Conservation (phyloP, 2,888 invertebrate species). For the Eucriotettix oculatus region DNA sequence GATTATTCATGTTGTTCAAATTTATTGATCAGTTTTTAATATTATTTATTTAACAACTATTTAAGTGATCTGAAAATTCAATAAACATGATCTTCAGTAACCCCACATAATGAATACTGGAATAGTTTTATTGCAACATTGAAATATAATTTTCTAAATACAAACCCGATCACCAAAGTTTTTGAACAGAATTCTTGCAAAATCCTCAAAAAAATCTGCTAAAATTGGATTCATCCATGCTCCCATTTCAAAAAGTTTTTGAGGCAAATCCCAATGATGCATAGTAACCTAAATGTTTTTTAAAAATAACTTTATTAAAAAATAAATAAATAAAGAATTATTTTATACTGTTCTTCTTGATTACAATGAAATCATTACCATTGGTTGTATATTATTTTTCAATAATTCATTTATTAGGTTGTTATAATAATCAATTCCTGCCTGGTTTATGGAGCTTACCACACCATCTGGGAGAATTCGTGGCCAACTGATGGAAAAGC, state of each 20-base stretch:
- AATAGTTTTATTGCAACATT: too few species aligned
- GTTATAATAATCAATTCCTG: slow-evolving; percentile 24
- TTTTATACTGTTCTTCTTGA: too few species aligned
- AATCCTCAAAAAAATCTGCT: slow-evolving; percentile 31
- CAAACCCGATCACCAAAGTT: slow-evolving; percentile 30
- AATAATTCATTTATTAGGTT: slow-evolving; percentile 22
- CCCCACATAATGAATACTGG: too few species aligned
- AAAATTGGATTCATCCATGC: slow-evolving; percentile 26
- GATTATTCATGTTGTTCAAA: too few species aligned
- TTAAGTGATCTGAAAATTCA: too few species aligned
- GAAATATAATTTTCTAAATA: neutral
- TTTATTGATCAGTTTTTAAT: too few species aligned
- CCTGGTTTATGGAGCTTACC: slow-evolving; percentile 7
- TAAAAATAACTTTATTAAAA: too few species aligned
- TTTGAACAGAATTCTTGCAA: slow-evolving; percentile 28
- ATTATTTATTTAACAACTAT: too few species aligned
- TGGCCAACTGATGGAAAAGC: slow-evolving; percentile 1
- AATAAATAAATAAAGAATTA: too few species aligned
- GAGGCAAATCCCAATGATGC: slow-evolving; percentile 30
- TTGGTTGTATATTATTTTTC: slow-evolving; percentile 21
- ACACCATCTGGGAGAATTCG: slow-evolving; percentile 1
- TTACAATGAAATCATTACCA: neutral
- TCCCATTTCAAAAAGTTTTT: slow-evolving; percentile 20
- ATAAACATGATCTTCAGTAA: too few species aligned
- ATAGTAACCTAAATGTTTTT: slow-evolving; percentile 16